phyloP scores from a whole-genome alignment of 2,113 vertebrate genomes.

The Enhydra lutris region DNA sequence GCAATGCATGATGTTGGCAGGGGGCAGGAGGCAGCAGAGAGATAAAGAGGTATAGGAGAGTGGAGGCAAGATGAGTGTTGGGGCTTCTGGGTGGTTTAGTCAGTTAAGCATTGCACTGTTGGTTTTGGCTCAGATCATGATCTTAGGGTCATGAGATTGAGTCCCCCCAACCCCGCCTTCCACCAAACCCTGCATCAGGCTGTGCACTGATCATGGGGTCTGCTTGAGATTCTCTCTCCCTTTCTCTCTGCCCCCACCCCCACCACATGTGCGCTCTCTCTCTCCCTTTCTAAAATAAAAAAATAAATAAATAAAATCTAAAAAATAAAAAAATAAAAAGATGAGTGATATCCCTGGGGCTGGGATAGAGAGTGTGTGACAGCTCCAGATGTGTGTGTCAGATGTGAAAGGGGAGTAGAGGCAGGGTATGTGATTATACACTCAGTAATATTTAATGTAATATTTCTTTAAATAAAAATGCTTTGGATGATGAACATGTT shows the following conservation, averaged over 20 bases:
- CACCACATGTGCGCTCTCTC: background rate
- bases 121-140: background rate
- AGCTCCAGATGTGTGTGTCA: background rate
- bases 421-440: background rate
- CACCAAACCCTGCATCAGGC: background rate
- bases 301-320: background rate
- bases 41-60: background rate
- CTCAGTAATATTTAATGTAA: background rate
- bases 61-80: background rate
- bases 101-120: background rate
- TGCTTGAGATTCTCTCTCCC: background rate
- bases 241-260: background rate
- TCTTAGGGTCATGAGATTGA: background rate
- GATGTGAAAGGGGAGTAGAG: background rate
- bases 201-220: background rate
- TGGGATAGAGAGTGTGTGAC: background rate
- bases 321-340: background rate
- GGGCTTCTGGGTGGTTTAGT: background rate
- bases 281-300: background rate
- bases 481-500: background rate
- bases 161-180: background rate
- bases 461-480: constrained; percentile 38
- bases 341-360: background rate
- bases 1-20: background rate
- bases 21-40: background rate